phyloP scores from a whole-genome alignment of 2,797 vertebrate species.

The Sitta carolinensis region DNA sequence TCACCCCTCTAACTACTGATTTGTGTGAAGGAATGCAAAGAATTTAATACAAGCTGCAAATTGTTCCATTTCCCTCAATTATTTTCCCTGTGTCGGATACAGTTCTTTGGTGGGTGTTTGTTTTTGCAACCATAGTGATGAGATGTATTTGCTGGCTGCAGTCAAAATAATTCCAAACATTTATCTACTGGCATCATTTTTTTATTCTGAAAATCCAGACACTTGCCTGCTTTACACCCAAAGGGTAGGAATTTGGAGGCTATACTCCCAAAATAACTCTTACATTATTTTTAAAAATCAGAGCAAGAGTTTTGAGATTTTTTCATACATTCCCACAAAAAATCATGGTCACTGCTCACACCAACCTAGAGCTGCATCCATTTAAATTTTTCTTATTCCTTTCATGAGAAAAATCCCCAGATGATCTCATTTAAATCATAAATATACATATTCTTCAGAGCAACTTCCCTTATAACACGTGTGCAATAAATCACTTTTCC shows the following conservation, averaged over 20 bases:
- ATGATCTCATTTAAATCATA: not conserved
- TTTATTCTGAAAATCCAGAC: not conserved
- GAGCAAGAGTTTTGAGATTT: not conserved
- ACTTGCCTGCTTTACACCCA: constrained; percentile 44
- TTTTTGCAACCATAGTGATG: constrained; percentile 68
- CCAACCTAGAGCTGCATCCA: not conserved
- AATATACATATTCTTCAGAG: constrained; percentile 12
- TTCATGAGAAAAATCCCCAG: not conserved
- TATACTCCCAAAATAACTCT: constrained; percentile 10
- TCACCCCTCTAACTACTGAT: constrained; percentile 1
- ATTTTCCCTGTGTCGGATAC: constrained; percentile 44
- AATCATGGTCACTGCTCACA: not conserved
- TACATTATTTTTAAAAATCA: constrained; percentile 7
- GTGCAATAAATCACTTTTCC: constrained; percentile 18
- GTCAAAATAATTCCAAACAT: constrained; percentile 58
- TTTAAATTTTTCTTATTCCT: not conserved
- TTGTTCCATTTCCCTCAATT: constrained; percentile 64
- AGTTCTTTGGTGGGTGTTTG: constrained; percentile 57
- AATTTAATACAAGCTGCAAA: constrained; percentile 51
- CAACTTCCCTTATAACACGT: not conserved
- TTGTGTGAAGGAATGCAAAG: constrained; percentile 6
- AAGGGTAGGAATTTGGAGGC: not conserved
- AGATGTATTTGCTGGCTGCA: constrained; percentile 56
- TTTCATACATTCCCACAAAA: not conserved
- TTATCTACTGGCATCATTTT: constrained; percentile 53